These are phyloP conservation scores for Phymatocera aterrima DNA, from an alignment of 2,888 invertebrate genomes.

Conservation along the genomic window DNA sequence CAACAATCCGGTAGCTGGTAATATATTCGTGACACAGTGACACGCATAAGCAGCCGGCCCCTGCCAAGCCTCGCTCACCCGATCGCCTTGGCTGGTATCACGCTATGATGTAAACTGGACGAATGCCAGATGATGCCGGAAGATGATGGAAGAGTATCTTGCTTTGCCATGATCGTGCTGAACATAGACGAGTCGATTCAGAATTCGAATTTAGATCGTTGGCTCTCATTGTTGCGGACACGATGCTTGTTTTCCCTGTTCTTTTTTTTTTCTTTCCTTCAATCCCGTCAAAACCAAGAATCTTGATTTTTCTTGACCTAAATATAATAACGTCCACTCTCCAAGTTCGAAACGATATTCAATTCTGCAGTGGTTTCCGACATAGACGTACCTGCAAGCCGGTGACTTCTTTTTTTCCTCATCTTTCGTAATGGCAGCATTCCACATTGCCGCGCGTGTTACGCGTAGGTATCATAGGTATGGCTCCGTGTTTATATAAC, in stretches of 20 bases:
- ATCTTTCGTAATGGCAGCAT: too few species aligned
- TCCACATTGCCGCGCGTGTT: too few species aligned
- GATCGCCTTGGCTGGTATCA: constrained; percentile 36
- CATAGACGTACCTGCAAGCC: too few species aligned
- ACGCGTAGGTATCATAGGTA: background rate
- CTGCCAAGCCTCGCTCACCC: constrained; percentile 34
- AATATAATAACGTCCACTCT: too few species aligned
- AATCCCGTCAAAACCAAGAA: background rate
- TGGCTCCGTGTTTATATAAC: background rate
- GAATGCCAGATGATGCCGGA: constrained; percentile 30
- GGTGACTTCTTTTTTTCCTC: too few species aligned
- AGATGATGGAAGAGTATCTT: constrained; percentile 19
- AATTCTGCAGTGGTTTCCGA: too few species aligned
- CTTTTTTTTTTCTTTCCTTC: background rate
- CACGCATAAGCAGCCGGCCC: constrained; percentile 37
- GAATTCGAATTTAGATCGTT: constrained; percentile 16
- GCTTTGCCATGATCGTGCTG: background rate
- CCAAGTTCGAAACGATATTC: too few species aligned
- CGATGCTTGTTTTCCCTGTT: too few species aligned
- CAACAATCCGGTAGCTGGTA: constrained; percentile 32
- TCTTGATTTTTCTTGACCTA: background rate
- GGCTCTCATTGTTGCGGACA: background rate
- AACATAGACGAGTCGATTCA: constrained; percentile 27
- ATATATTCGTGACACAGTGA: constrained; percentile 43
- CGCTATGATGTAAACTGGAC: constrained; percentile 40